Conservation (phyloP, 2,113 vertebrate species). For the Pipa parva region DNA sequence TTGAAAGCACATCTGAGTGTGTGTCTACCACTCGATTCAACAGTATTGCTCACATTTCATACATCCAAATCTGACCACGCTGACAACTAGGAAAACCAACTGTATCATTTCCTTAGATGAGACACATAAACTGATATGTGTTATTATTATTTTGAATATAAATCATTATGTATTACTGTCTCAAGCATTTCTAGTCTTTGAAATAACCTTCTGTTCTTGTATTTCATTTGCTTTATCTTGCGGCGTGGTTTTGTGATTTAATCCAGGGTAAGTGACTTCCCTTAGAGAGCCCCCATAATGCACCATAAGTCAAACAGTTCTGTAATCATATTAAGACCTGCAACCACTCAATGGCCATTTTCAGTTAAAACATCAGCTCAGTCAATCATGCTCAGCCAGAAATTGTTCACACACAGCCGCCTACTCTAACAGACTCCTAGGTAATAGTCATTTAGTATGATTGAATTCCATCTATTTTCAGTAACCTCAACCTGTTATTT, state of each 20-base stretch:
- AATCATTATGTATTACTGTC: background rate
- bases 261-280: slow-evolving; percentile 42
- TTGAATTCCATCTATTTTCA: slow-evolving; percentile 12
- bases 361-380: slow-evolving; percentile 34
- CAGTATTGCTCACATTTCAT: background rate
- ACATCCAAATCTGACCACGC: background rate
- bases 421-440: slow-evolving; percentile 39
- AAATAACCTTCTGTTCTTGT: slow-evolving; percentile 51
- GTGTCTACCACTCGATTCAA: background rate
- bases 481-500: slow-evolving; percentile 33
- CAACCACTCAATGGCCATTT: slow-evolving; percentile 35
- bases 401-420: slow-evolving; percentile 32
- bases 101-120: background rate
- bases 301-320: slow-evolving; percentile 36
- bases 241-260: slow-evolving; percentile 45
- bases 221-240: slow-evolving; percentile 33
- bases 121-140: background rate
- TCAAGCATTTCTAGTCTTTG: slow-evolving; percentile 21
- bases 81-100: background rate
- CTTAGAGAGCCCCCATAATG: slow-evolving; percentile 36
- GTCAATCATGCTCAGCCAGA: slow-evolving; percentile 33
- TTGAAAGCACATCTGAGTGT: too few species aligned
- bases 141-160: background rate
- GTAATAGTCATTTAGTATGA: slow-evolving; percentile 8
- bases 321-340: slow-evolving; percentile 44